A percentile compares a stretch with the other conserved stretches of the same genome.
Evolutionary conservation across 2,113 vertebrate species (phyloP).

Genomic region (Phyllopteryx taeniolatus): DNA sequence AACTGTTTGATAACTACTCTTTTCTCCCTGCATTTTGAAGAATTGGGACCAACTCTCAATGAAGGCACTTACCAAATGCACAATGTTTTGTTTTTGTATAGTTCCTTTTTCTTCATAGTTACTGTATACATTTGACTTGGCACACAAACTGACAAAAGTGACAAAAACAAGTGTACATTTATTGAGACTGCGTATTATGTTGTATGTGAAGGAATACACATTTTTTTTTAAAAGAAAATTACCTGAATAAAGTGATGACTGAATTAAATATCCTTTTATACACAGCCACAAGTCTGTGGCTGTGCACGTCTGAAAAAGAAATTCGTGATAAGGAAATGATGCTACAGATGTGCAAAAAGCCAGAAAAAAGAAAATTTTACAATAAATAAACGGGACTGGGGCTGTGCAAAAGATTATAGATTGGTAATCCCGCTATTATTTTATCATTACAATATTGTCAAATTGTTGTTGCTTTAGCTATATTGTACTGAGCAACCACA

Average conservation of each 20-base stretch:
- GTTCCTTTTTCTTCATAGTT: not conserved
- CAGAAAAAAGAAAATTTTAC: too few species aligned
- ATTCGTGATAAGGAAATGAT: too few species aligned
- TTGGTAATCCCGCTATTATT: too few species aligned
- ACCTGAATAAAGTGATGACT: conserved; percentile 59
- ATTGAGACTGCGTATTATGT: conserved; percentile 33
- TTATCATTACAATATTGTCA: too few species aligned
- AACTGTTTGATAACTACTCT: conserved; percentile 45
- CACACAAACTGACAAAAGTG: not conserved
- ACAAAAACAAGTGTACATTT: conserved; percentile 6
- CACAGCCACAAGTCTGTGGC: too few species aligned
- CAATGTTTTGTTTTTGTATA: conserved; percentile 6
- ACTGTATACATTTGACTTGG: conserved; percentile 6
- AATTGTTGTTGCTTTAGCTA: too few species aligned
- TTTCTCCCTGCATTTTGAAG: conserved; percentile 37
- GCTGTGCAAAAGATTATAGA: too few species aligned
- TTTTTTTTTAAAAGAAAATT: conserved; percentile 35
- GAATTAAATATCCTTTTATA: not conserved
- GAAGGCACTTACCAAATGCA: conserved; percentile 42
- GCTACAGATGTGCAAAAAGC: too few species aligned
- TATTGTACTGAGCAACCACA: too few species aligned
- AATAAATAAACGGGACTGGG: too few species aligned
- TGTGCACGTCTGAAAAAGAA: too few species aligned
- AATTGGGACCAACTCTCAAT: conserved; percentile 48
- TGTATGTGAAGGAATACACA: conserved; percentile 31